A percentile compares a stretch with the other conserved stretches of the same genome.
These are phyloP conservation scores for Carassius auratus DNA, from an alignment of 2,113 vertebrate species.

Conservation along the genomic window DNA sequence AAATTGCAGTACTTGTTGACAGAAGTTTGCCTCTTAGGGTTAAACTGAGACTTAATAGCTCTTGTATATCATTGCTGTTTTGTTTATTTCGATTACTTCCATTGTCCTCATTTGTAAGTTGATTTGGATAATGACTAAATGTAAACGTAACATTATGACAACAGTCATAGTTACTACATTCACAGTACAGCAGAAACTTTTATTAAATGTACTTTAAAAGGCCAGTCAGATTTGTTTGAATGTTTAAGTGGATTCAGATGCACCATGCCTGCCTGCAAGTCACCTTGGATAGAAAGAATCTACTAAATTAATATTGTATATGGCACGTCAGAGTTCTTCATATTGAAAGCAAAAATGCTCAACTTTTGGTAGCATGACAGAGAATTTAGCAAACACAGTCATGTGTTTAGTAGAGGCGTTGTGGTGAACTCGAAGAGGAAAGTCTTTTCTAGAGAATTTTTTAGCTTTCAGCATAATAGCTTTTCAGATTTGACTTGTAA, in stretches of 20 bases:
- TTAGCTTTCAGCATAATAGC: background rate
- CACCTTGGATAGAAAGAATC: background rate
- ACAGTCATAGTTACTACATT: background rate
- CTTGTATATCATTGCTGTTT: too few relatives aligned
- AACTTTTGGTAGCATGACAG: background rate
- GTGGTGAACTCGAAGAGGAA: background rate
- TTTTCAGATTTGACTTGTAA: background rate
- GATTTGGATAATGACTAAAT: too few relatives aligned
- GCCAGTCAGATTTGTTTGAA: background rate
- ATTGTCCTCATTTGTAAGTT: too few relatives aligned
- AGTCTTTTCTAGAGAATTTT: background rate
- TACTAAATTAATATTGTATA: background rate
- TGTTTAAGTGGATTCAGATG: background rate
- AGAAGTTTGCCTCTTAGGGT: too few relatives aligned
- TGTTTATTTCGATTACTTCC: too few relatives aligned
- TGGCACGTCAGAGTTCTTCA: background rate
- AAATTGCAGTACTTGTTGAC: too few relatives aligned
- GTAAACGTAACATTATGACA: background rate
- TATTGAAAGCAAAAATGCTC: background rate
- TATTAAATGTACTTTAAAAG: background rate
- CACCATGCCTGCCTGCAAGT: background rate
- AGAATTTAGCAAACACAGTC: background rate
- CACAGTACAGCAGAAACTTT: background rate
- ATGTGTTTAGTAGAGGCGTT: background rate
- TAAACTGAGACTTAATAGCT: too few relatives aligned